Percentiles rank a stretch among this genome's conserved stretches.
phyloP scores from a whole-genome alignment of 92 coral and sea anemone species.

The Desmophyllum pertusum region DNA sequence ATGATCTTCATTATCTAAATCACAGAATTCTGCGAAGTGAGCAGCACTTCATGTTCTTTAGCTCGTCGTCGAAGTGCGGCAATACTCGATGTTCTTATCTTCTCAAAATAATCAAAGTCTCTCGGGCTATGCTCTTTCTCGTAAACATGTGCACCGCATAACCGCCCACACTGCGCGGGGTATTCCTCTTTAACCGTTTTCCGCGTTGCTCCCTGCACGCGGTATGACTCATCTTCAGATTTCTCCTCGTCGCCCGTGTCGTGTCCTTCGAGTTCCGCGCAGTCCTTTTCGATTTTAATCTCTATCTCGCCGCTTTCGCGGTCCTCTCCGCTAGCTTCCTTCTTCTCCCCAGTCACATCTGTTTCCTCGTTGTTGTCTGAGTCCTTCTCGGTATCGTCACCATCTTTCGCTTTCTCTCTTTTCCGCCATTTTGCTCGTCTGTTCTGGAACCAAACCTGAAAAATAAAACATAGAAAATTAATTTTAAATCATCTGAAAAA shows the following conservation, averaged over 20 bases:
- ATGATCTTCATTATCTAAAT: conserved; percentile 16
- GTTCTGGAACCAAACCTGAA: conserved; percentile 99
- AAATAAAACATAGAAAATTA: not conserved
- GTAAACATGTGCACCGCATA: conserved; percentile 19
- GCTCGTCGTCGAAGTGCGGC: conserved; percentile 85
- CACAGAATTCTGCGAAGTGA: conserved; percentile 39
- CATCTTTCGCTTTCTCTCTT: conserved; percentile 79
- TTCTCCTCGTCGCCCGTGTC: conserved; percentile 28
- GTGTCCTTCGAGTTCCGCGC: not conserved
- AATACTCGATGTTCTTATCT: conserved; percentile 75
- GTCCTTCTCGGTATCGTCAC: conserved; percentile 57
- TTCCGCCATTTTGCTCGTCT: conserved; percentile 99
- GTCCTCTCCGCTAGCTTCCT: conserved; percentile 25
- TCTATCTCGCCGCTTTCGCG: not conserved
- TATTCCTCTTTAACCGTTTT: conserved; percentile 56
- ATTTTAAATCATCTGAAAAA: conserved; percentile 9
- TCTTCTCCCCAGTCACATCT: not conserved
- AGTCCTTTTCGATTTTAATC: conserved; percentile 4
- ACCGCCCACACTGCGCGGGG: conserved; percentile 38
- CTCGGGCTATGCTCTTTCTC: conserved; percentile 28
- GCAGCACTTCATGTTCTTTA: conserved; percentile 79
- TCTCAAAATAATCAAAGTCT: conserved; percentile 70
- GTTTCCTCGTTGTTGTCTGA: conserved; percentile 55
- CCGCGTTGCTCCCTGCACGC: not conserved
- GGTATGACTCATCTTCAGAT: conserved; percentile 11